Base-by-base conservation (phyloP, 2,113 vertebrate species). In the Dicentrarchus labrax region DNA sequence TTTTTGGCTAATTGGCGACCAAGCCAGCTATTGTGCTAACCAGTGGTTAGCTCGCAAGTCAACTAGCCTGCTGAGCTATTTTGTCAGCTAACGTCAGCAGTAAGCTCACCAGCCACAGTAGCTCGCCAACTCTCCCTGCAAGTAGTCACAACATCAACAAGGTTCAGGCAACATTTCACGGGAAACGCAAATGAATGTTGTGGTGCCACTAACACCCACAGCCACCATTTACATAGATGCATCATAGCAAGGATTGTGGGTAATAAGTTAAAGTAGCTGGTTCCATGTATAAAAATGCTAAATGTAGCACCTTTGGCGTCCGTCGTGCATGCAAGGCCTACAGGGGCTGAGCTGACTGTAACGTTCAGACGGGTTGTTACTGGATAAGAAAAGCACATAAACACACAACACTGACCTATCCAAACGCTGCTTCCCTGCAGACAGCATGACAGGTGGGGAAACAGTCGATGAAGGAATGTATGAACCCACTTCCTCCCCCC, bases 291-390 rank as follows among this genome's bases (percentile, higher is more conserved):
- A 7, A 39, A 82, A 76, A 77, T 78, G 75, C 80, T 59, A 66
- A 56, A 2, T 45, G 88, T 83, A 79, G 90, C 87, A 89, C 76
- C 85, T 89, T 91, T 39, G 85, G 76, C 78, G 12, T 90, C 51
- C 8, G 41, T 17, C 38, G 80, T 98, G 98, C 98, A 99, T 98
- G 97, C 96, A 90, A 95, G 94, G 92, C 93, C 92, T 39, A 81
- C 79, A 13, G 85, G 93, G 94, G 93, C 92, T 95, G 91, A 94
- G 94, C 95, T 93, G 9, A 94, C 91, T 86, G 94, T 94, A 45
- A 61, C 36, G 15, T 87, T 95, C 92, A 95, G 95, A 93, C 93
- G 94, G 86, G 74, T 96, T 96, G 96, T 96, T 95, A 56, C 92
- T 87, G 92, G 92, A 77, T 84, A 80, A 93, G 87, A 91, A 82